Conservation (phyloP, 2,113 vertebrate genomes). For the Pitta sordida region DNA sequence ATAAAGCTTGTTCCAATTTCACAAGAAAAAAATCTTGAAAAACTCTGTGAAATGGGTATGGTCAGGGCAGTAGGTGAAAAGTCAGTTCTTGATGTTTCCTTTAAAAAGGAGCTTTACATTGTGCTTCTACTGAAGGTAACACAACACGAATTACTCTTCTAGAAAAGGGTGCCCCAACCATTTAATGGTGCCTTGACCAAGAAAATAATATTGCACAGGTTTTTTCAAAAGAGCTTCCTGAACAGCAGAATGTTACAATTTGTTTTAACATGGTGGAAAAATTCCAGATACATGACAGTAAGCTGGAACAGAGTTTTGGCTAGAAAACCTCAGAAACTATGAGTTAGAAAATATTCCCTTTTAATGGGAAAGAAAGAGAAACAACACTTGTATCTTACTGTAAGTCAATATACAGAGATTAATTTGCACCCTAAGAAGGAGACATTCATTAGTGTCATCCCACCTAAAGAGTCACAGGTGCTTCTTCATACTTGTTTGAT, state of each 20-base stretch:
- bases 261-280: not conserved
- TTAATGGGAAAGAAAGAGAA: not conserved
- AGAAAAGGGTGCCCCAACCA: not conserved
- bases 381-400: not conserved
- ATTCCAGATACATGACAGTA: not conserved
- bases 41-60: not conserved
- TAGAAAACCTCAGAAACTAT: not conserved
- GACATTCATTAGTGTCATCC: not conserved
- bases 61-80: not conserved
- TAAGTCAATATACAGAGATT: not conserved
- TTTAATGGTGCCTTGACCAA: not conserved
- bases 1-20: not conserved
- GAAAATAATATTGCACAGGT: not conserved
- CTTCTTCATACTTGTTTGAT: not conserved
- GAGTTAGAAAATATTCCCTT: not conserved
- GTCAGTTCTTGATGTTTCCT: not conserved
- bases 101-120: not conserved
- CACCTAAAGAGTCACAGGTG: not conserved
- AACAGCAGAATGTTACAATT: not conserved
- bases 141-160: not conserved
- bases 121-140: not conserved
- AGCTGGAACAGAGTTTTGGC: not conserved
- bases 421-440: not conserved
- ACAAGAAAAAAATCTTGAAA: not conserved
- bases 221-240: not conserved